Evolutionary conservation across 2,888 invertebrate genomes (phyloP).

Genomic region (Lysandra coridon): DNA sequence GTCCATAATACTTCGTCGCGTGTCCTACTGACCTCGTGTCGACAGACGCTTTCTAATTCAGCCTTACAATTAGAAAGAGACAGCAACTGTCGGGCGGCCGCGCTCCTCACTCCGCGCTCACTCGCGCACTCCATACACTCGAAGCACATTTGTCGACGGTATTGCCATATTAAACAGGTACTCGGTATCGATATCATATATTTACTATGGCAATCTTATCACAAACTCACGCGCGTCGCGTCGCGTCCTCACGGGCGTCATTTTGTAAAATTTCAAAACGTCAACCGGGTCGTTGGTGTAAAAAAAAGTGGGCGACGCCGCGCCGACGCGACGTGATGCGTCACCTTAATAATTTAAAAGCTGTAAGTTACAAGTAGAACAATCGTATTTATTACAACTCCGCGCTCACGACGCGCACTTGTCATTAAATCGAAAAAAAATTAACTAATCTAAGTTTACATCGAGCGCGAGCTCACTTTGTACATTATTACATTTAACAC

Average conservation of each 20-base stretch:
- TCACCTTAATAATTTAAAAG: constrained; percentile 35
- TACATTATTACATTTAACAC: constrained; percentile 74
- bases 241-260: not conserved
- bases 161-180: constrained; percentile 35
- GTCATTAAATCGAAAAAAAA: constrained; percentile 52
- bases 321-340: constrained; percentile 28
- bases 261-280: constrained; percentile 31
- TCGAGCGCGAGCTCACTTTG: constrained; percentile 78
- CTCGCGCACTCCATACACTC: constrained; percentile 30
- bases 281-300: constrained; percentile 17
- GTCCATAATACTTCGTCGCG: constrained; percentile 66
- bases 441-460: constrained; percentile 71
- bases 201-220: constrained; percentile 29
- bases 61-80: constrained; percentile 78
- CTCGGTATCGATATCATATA: constrained; percentile 12
- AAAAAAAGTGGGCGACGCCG: constrained; percentile 22
- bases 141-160: constrained; percentile 33
- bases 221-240: not conserved
- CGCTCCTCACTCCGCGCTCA: constrained; percentile 43
- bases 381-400: constrained; percentile 35
- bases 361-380: constrained; percentile 37
- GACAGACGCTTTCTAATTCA: constrained; percentile 77
- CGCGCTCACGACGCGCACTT: constrained; percentile 41
- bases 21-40: constrained; percentile 31
- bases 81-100: constrained; percentile 61